Evolutionary conservation across 2,888 invertebrate species (phyloP), one percentile per base, ranked within the genome.

Genomic region (Cordylochernes scorpioides): DNA sequence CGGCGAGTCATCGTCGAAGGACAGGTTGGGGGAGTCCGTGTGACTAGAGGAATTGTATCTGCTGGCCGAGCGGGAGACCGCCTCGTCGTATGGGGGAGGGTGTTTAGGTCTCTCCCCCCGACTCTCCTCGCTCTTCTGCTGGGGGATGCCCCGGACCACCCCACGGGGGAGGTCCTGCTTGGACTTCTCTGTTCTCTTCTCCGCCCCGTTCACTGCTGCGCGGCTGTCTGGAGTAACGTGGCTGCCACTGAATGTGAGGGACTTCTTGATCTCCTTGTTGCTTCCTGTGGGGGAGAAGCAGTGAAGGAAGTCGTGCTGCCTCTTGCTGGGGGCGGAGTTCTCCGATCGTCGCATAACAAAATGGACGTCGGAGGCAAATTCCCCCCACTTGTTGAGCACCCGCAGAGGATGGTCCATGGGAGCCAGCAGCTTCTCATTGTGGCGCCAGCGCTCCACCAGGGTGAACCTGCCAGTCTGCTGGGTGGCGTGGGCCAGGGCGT

Each of bases 391-490:
- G 52, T 75, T 68, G 40, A 86, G 58, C 42, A 88, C 73, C 63
- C 78, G 75, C 35, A 88, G 61, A 19, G 91, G 94, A 55, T 72
- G 75, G 57, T 97, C 94, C 46, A 72, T 71, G 14, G 91, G 88
- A 30, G 86, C 75, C 43, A 97, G 59, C 27, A 86, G 65, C 42
- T 84, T 63, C 54, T 88, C 86, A 54, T 75, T 82, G 51, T 74
- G 80, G 46, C 88, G 64, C 86, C 86, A 91, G 44, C 82, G 64
- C 58, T 94, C 91, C 43, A 91, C 75, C 32, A 97, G 62, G 13
- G 86, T 88, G 52, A 91, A 97, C 46, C 88, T 68, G 42, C 97
- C 97, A 39, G 88, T 84, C 63, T 88, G 82, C 27, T 84, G 84
- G 37, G 88, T 91, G 37, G 94, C 91, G 61, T 91, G 88, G 39